Base-by-base conservation (phyloP, 2,888 invertebrate species). In the Amblyteles armatorius region DNA sequence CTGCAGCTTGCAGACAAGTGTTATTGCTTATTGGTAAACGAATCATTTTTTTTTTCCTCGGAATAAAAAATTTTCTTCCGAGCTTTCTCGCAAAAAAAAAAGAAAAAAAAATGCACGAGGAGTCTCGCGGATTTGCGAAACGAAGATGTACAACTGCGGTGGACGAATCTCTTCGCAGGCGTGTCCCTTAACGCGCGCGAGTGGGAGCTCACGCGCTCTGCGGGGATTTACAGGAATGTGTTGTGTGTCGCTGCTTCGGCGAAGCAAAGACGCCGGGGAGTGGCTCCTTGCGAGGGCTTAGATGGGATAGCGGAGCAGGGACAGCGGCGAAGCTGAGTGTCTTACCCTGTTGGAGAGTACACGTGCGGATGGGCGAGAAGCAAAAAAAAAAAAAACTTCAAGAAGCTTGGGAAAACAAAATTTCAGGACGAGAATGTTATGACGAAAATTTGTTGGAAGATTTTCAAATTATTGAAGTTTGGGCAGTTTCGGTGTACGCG, bases 211-310 rank as follows among this genome's bases (percentile, higher is more conserved):
- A 60, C 79, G 57, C 69, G 78, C 69, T 78, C 63, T 29, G 40
- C 33, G 60, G 26, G 74, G 82, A 63, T 84, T 82, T 79, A 74
- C 73, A 79, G 72, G 69, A 44, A 63, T 13, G 60, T 33, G 60
- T 63, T 63, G 29, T 63, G n/a, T 65, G 79, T 79, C 71, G 68
- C 74, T 48, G 40, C 57, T 50, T 29, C 60, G 16, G 57, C 57
- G 29, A 63, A 63, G 60, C 48, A 63, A 65, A 50, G 33, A 52
- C 76, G 50, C 29, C 50, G 19, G 71, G 69, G 82, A 82, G 84
- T 82, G 79, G 55, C 71, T 74, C 82, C 76, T 82, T 82, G 79
- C 82, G 63, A 76, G 74, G 82, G 84, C 82, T 85, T 82, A 84
- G 69, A 65, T 13, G 50, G 65, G 60, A 73, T 77, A 72, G 57